Evolutionary conservation across 1,140 invertebrate species (phyloP), one percentile per base, ranked within the genome.

Genomic region (Drosophila tsacasi): DNA sequence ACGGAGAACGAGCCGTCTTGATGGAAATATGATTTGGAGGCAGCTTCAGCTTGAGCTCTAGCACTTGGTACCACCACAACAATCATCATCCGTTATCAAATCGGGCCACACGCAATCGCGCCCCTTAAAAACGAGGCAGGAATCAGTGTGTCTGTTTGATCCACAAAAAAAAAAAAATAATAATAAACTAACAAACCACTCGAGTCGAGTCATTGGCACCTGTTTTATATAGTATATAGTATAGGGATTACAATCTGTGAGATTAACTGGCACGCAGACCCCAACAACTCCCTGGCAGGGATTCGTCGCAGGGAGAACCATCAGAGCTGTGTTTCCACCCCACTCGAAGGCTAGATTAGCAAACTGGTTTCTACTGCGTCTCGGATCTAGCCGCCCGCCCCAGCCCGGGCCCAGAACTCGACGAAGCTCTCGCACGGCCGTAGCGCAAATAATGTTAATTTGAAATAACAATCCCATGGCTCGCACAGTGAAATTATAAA

Each of bases 401-500:
- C 15, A 47, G 46, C 21, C 15, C 37, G 15, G 9, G 17, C 40
- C 46, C 46, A 72, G 25, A 76, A 63, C 27, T 40, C 17, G 15
- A 32, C 30, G 30, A 32, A 9, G 55, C 67, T 15, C 58, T 50
- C 60, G 39, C 46, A 76, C 54, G 32, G 52, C 52, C 13, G 32
- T 64, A 57, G 55, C 72, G 47, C 25, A 27, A 59, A 66, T 55
- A 61, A 78, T 78, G 75, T 78, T 78, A 78, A 78, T 78, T 78
- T 69, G 30, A 42, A 77, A 69, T 68, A 77, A 76, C 75, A 76
- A 77, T 63, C 49, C 59, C 71, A 55, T 39, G 60, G 42, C 44
- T 77, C 57, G 60, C 58, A 27, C 37, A 61, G 46, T 72, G 62
- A 77, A 61, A 77, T 78, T 61, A 77, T 76, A 77, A 76, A 39